These are phyloP conservation scores for Enteromius afrohamiltoni DNA, from an alignment of 2,797 vertebrate species.

Conservation along the genomic window DNA sequence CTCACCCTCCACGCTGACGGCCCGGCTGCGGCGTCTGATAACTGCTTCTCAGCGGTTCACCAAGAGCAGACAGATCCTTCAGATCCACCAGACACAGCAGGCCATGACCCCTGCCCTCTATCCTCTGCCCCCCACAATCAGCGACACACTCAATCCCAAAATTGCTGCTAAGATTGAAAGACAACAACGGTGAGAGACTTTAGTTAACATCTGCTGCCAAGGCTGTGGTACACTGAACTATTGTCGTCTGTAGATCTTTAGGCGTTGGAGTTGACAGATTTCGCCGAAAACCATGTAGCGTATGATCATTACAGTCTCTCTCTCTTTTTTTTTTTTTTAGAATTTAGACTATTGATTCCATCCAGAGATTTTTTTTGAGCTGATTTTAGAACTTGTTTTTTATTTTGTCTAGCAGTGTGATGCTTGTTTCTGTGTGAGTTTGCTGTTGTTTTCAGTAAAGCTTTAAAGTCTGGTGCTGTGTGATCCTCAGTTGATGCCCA, in stretches of 20 bases:
- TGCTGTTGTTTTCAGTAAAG: not conserved
- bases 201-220: not conserved
- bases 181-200: conserved; percentile 87
- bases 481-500: not conserved
- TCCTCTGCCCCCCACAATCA: conserved; percentile 82
- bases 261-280: not conserved
- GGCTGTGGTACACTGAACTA: not conserved
- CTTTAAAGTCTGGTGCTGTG: not conserved
- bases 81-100: conserved; percentile 86
- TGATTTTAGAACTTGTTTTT: not conserved
- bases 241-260: not conserved
- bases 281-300: too few relatives aligned
- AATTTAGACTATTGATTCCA: not conserved
- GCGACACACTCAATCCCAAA: conserved; percentile 92
- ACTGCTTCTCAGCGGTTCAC: conserved; percentile 95
- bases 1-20: conserved; percentile 91
- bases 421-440: not conserved
- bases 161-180: conserved; percentile 98
- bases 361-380: not conserved
- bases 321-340: too few relatives aligned
- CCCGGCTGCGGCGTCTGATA: conserved; percentile 92
- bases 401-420: not conserved
- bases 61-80: conserved; percentile 92
- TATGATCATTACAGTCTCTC: not conserved
- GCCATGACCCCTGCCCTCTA: conserved; percentile 80